Evolutionary conservation across 30 jellyfish, hydroid and myxozoan species (phyloP), one percentile per base, ranked within the genome.

Genomic region (Mastigias papua): DNA sequence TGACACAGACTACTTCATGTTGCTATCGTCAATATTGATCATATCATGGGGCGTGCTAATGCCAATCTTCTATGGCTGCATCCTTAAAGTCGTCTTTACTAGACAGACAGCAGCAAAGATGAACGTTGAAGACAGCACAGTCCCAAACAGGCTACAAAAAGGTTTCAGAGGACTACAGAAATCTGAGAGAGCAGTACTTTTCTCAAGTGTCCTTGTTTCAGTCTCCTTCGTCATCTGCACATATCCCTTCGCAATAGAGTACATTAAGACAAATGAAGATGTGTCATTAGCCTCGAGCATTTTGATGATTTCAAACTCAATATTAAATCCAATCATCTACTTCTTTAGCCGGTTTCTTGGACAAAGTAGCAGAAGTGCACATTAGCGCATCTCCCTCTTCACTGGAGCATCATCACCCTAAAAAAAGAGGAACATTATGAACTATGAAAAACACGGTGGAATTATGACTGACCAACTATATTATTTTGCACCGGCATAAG

Each of bases 211-310:
- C 30, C 58, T 71, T 35, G 85, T 83, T 16, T 37, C 79, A 33
- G 48, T 58, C 32, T 19, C 92, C 25, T 83, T 57, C 50, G 31
- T 83, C 0, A 48, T 62, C 31, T 83, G 86, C 73, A 67, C 92
- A 4, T 83, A 69, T 29, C 92, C 92, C 0, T 83, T 83, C 34
- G 81, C 92, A 0, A 83, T 83, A 10, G 86, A 83, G 70, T 49
- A 67, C 76, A 16, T 71, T 1, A 22, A 21, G 1, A 30, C 23
- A 25, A 46, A n/a, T 49, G 86, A 33, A 49, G 72, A 22, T 42
- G 71, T 20, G 29, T 27, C 51, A n/a, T 69, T 62, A 1, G 48
- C 73, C 0, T 26, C 92, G 20, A 83, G 46, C 30, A n/a, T 83
- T 27, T 33, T 62, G 4, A 61, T 83, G 34, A 33, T 83, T 42